phyloP scores from a whole-genome alignment of 1,140 invertebrate genomes.

The Drosophila persimilis region DNA sequence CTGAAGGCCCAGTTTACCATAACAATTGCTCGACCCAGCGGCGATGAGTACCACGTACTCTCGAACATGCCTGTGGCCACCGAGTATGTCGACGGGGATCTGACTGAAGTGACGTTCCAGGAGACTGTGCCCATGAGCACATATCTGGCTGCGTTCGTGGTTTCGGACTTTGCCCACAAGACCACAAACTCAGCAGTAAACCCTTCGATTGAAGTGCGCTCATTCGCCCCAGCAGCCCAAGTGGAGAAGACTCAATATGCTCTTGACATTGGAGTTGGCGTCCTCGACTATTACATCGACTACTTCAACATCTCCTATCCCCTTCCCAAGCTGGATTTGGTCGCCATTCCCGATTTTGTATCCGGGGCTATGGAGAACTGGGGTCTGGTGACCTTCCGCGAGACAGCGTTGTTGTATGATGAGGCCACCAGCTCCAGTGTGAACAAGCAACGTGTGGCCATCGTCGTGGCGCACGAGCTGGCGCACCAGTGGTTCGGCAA shows the following conservation, averaged over 20 bases:
- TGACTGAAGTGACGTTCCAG: conserved; percentile 86
- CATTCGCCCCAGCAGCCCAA: conserved; percentile 90
- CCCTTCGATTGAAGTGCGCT: conserved; percentile 86
- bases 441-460: conserved; percentile 91
- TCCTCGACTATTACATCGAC: conserved; percentile 93
- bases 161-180: conserved; percentile 92
- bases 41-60: conserved; percentile 87
- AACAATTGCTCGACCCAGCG: conserved; percentile 88
- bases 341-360: conserved; percentile 96
- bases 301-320: conserved; percentile 95
- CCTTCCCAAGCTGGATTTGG: conserved; percentile 94
- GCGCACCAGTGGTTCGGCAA: conserved; percentile 97
- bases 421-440: conserved; percentile 86
- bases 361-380: conserved; percentile 98
- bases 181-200: conserved; percentile 84
- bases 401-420: conserved; percentile 92
- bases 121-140: conserved; percentile 95
- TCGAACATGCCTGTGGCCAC: conserved; percentile 89
- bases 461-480: conserved; percentile 94
- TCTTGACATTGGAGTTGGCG: conserved; percentile 89
- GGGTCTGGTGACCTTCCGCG: conserved; percentile 93
- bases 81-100: conserved; percentile 48
- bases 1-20: conserved; percentile 95
- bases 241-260: conserved; percentile 92
- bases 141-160: conserved; percentile 94